A percentile compares a stretch with the other conserved stretches of the same genome.
These are phyloP conservation scores for Chaenocephalus aceratus DNA, from an alignment of 2,113 vertebrate genomes.

Conservation along the genomic window DNA sequence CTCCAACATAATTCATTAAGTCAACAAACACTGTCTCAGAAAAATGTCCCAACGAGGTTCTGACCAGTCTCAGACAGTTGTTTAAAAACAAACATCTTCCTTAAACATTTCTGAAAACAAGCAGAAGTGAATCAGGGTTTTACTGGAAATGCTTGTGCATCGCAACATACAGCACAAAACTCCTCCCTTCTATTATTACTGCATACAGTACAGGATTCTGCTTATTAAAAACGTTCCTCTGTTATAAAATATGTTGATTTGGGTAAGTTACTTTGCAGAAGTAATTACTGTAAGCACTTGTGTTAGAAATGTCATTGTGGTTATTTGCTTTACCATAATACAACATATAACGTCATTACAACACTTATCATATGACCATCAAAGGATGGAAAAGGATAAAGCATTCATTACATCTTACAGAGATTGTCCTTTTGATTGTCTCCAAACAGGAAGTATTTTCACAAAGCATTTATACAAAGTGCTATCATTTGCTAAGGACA, in stretches of 20 bases:
- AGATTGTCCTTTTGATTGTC: slow-evolving; percentile 43
- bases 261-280: background rate
- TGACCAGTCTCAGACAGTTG: slow-evolving; percentile 28
- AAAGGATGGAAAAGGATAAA: slow-evolving; percentile 7
- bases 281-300: background rate
- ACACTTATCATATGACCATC: background rate
- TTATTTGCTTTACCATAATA: slow-evolving; percentile 1
- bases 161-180: slow-evolving; percentile 20
- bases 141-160: slow-evolving; percentile 41
- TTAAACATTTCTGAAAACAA: slow-evolving; percentile 54
- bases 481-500: slow-evolving; percentile 50
- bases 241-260: background rate
- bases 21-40: slow-evolving; percentile 54
- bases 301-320: background rate
- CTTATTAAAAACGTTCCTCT: background rate
- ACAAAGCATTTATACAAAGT: slow-evolving; percentile 60
- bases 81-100: slow-evolving; percentile 59
- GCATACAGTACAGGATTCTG: background rate
- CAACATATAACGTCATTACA: slow-evolving; percentile 13
- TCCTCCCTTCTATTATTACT: background rate
- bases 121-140: slow-evolving; percentile 46
- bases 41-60: slow-evolving; percentile 36
- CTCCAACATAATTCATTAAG: slow-evolving; percentile 43
- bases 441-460: slow-evolving; percentile 38
- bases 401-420: slow-evolving; percentile 15